Evolutionary conservation across 2,113 vertebrate species (phyloP).

Genomic region (Andinoacara biseriatus): DNA sequence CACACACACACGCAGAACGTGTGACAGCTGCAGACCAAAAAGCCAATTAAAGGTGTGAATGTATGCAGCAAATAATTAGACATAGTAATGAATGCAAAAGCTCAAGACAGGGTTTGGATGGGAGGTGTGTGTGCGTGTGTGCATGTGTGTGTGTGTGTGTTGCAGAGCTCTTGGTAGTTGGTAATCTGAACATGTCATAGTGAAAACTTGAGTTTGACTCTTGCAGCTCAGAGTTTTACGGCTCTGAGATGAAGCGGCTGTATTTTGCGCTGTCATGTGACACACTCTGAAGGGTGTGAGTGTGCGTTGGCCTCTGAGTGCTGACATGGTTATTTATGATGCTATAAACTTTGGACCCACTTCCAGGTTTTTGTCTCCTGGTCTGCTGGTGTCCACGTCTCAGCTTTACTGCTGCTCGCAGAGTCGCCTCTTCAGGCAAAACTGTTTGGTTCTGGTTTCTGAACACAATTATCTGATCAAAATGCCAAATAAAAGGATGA

Average conservation of each 20-base stretch:
- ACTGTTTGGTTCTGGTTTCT: neutral
- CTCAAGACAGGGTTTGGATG: neutral
- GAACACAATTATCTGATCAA: neutral
- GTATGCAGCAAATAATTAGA: conserved; percentile 53
- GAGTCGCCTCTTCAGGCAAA: neutral
- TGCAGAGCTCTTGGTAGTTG: neutral
- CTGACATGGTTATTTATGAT: neutral
- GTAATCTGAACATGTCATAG: neutral
- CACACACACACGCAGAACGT: conserved; percentile 1
- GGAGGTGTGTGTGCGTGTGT: neutral
- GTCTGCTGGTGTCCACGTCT: neutral
- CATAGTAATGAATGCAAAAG: conserved; percentile 36
- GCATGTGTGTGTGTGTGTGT: neutral
- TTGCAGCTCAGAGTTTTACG: neutral
- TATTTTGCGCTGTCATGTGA: neutral
- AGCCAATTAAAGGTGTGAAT: conserved; percentile 82
- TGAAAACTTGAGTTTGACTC: neutral
- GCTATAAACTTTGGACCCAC: conserved; percentile 4
- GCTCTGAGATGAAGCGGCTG: neutral
- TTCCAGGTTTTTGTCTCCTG: neutral
- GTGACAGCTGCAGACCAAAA: conserved; percentile 56
- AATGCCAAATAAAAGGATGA: neutral
- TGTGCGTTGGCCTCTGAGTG: neutral
- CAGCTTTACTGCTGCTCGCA: neutral
- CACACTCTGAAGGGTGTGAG: neutral